Evolutionary conservation across 2,113 vertebrate species (phyloP).

Genomic region (Clarias macrocephalus): DNA sequence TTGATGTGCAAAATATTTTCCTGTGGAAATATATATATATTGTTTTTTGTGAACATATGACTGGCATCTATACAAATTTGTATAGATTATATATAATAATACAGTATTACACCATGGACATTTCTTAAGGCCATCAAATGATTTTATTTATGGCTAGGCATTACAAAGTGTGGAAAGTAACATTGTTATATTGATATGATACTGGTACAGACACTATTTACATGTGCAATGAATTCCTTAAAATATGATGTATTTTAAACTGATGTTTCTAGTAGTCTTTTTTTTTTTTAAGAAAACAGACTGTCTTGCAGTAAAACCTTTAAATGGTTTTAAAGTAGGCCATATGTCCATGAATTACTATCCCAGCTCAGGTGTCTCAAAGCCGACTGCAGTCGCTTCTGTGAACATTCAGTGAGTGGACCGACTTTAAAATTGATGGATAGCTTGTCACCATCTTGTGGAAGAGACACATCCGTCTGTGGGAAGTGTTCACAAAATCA

Average conservation of each 20-base stretch:
- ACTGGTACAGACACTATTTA: background rate
- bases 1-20: background rate
- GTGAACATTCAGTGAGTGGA: too few relatives aligned
- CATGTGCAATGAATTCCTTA: background rate
- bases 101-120: background rate
- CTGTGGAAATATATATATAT: background rate
- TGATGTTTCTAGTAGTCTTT: background rate
- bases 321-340: too few relatives aligned
- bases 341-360: too few relatives aligned
- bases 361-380: too few relatives aligned
- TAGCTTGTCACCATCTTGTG: too few relatives aligned
- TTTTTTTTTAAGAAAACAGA: background rate
- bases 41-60: background rate
- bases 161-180: background rate
- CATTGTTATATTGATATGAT: background rate
- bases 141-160: background rate
- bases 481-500: too few relatives aligned
- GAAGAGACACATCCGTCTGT: too few relatives aligned
- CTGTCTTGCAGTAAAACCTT: too few relatives aligned
- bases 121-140: background rate
- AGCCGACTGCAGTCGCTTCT: too few relatives aligned
- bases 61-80: background rate
- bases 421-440: too few relatives aligned
- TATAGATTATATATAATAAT: too few relatives aligned
- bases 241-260: background rate